Evolutionary conservation across 2,888 invertebrate genomes (phyloP), one percentile per base, ranked within the genome.

Genomic region (Conops quadrifasciatus): DNA sequence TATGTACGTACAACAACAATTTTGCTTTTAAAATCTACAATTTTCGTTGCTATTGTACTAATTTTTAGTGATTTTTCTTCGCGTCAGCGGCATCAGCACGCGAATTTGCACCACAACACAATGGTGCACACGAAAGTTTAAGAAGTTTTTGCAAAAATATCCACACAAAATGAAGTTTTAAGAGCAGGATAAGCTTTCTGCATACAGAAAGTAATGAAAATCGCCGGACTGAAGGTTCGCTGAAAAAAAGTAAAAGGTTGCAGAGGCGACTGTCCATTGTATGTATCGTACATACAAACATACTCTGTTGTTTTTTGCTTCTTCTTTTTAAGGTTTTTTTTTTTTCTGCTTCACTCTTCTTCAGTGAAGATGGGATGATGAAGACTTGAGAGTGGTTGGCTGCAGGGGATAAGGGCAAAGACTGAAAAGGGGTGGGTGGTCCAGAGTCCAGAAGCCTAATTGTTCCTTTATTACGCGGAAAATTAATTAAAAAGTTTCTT

Each of bases 401-500:
- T n/a, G n/a, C n/a, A n/a, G 9, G 16, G 26, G 13, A 56, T 21
- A 47, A 26, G 47, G 36, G 9, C 36, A 36, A 36, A 36, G 9
- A 36, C 36, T 36, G 9, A 36, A 36, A 36, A 36, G 58, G 58
- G 21, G 58, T 56, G 36, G 56, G 56, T n/a, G 9, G 67, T 26
- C n/a, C 13, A 9, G 58, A 56, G 26, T 45, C 28, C 47, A 36
- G 47, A 68, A 68, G 62, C 68, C 56, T 68, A 68, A 68, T 68
- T 68, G 68, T 68, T 47, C 68, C 21, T 68, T 62, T 68, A 68
- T 68, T 68, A 62, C 62, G 60, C 60, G 53, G 49, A 68, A 68
- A 68, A 62, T 68, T 68, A 68, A 68, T 68, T 68, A 68, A 68
- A 59, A 59, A 59, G 45, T 68, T 68, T 60, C 26, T 68, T 51